These are phyloP conservation scores for Prenolepis imparis DNA, from an alignment of 2,888 invertebrate species.

Conservation along the genomic window DNA sequence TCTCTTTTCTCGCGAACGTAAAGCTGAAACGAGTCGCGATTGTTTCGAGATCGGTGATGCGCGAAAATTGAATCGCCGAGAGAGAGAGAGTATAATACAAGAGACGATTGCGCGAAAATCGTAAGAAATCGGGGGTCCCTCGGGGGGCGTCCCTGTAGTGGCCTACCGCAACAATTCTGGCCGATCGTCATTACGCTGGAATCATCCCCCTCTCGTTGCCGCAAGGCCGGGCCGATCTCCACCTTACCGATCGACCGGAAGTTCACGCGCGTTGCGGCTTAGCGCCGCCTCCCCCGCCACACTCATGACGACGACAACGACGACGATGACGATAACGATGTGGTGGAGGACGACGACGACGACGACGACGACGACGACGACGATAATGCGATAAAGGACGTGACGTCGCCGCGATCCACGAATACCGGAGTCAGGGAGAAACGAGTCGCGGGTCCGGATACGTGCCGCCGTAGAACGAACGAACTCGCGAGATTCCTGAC, in stretches of 20 bases:
- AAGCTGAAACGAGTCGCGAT: background rate
- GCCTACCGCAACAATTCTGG: constrained; percentile 73
- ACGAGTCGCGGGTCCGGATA: constrained; percentile 71
- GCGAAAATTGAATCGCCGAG: constrained; percentile 1
- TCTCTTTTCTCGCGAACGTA: background rate
- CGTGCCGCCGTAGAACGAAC: constrained; percentile 74
- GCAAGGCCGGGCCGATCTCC: constrained; percentile 69
- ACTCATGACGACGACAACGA: constrained; percentile 44
- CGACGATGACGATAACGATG: background rate
- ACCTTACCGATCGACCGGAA: constrained; percentile 71
- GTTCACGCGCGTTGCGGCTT: constrained; percentile 58
- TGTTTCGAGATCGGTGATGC: background rate
- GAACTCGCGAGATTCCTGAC: constrained; percentile 78
- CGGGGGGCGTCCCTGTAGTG: constrained; percentile 66
- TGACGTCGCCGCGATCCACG: constrained; percentile 57
- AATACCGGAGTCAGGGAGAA: constrained; percentile 57
- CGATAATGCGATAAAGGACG: constrained; percentile 37
- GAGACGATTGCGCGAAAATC: background rate
- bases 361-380: background rate
- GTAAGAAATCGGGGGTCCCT: constrained; percentile 51
- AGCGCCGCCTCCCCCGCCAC: constrained; percentile 51
- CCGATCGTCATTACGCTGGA: constrained; percentile 76
- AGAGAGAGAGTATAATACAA: background rate
- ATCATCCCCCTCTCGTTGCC: constrained; percentile 65
- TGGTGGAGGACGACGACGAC: constrained; percentile 3